Percentiles rank a stretch among this genome's conserved stretches.
These are phyloP conservation scores for Siniperca scherzeri DNA, from an alignment of 2,797 vertebrate species.

Conservation along the genomic window DNA sequence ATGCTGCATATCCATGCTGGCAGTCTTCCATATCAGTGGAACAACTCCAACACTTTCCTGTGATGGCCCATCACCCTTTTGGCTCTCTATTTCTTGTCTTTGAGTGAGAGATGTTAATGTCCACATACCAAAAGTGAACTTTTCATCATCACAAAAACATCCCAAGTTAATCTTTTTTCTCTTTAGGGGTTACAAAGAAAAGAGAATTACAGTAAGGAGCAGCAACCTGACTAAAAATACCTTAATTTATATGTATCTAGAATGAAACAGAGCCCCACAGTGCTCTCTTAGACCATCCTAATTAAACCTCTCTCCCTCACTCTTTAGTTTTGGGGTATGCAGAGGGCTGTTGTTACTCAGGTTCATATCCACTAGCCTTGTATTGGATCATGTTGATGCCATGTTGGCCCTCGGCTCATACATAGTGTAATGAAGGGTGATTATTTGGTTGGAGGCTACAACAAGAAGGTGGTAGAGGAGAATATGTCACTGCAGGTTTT, in stretches of 20 bases:
- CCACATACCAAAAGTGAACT: constrained; percentile 17
- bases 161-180: constrained; percentile 1
- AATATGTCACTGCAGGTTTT: constrained; percentile 40
- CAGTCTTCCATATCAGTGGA: constrained; percentile 39
- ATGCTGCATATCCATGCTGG: constrained; percentile 42
- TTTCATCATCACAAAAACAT: constrained; percentile 36
- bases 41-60: constrained; percentile 30
- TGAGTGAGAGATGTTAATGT: constrained; percentile 32
- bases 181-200: background rate
- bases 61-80: constrained; percentile 25
- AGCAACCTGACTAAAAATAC: constrained; percentile 43
- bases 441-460: constrained; percentile 53
- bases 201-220: background rate
- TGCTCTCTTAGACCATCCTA: constrained; percentile 32
- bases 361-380: constrained; percentile 28
- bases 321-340: constrained; percentile 29
- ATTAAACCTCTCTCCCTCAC: constrained; percentile 40
- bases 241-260: constrained; percentile 48
- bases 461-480: constrained; percentile 10
- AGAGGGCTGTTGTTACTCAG: constrained; percentile 35
- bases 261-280: constrained; percentile 41
- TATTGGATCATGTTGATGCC: constrained; percentile 35
- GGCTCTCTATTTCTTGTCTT: constrained; percentile 3
- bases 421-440: constrained; percentile 48
- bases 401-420: constrained; percentile 37